Conservation (phyloP, 2,888 invertebrate genomes). For the Eupithecia exiguata region DNA sequence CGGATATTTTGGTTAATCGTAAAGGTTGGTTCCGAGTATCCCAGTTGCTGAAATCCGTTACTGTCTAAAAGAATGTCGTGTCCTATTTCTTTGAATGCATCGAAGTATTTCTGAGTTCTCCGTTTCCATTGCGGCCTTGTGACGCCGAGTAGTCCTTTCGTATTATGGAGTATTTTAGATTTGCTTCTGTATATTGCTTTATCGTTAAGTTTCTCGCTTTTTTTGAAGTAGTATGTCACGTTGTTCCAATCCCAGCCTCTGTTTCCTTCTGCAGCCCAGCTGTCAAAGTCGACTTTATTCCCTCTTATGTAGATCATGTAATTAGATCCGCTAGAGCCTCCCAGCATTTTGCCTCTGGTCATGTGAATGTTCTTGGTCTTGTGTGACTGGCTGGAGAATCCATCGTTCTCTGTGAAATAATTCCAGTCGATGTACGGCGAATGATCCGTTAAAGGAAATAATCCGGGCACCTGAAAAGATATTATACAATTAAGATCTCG, state of each 20-base stretch:
- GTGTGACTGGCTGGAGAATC: slow-evolving; percentile 46
- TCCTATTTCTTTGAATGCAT: slow-evolving; percentile 64
- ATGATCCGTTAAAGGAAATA: slow-evolving; percentile 12
- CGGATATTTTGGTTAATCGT: slow-evolving; percentile 87
- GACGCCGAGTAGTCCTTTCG: slow-evolving; percentile 42
- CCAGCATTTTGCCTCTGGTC: slow-evolving; percentile 84
- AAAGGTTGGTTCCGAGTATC: slow-evolving; percentile 25
- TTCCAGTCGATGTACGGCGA: slow-evolving; percentile 48
- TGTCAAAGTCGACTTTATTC: slow-evolving; percentile 45
- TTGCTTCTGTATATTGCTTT: slow-evolving; percentile 30
- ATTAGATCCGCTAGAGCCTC: slow-evolving; percentile 28
- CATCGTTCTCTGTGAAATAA: slow-evolving; percentile 45
- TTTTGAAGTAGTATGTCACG: slow-evolving; percentile 49
- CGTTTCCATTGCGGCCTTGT: slow-evolving; percentile 34
- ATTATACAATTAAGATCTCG: neutral
- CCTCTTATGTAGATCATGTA: slow-evolving; percentile 28
- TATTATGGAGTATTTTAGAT: slow-evolving; percentile 40
- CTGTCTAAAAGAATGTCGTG: slow-evolving; percentile 52
- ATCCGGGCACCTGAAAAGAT: slow-evolving; percentile 1
- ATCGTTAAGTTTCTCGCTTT: slow-evolving; percentile 48
- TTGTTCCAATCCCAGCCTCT: slow-evolving; percentile 49
- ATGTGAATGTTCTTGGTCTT: slow-evolving; percentile 43
- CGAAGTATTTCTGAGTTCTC: slow-evolving; percentile 40
- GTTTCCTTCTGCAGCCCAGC: slow-evolving; percentile 45
- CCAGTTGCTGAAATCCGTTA: slow-evolving; percentile 54